Evolutionary conservation across 1,140 invertebrate genomes (phyloP).

Genomic region (Drosophila hydei): DNA sequence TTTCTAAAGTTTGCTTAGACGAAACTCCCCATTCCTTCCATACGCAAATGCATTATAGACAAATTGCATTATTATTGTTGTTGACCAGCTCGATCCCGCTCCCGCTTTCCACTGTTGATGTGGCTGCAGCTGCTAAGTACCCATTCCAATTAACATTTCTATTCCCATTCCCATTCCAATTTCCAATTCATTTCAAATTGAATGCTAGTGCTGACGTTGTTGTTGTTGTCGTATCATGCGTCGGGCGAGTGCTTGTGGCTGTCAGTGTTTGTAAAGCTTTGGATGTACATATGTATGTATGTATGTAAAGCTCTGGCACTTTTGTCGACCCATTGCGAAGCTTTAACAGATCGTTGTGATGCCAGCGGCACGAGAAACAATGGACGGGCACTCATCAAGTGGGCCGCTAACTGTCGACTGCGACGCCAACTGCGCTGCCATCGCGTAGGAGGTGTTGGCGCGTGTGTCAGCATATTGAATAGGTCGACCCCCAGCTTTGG

Average conservation of each 20-base stretch:
- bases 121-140: slow-evolving; percentile 10
- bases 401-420: slow-evolving; percentile 39
- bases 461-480: slow-evolving; percentile 81
- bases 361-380: slow-evolving; percentile 54
- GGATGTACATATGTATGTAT: too few relatives aligned
- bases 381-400: slow-evolving; percentile 71
- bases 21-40: slow-evolving; percentile 8
- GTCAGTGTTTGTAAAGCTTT: slow-evolving; percentile 7
- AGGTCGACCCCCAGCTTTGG: slow-evolving; percentile 74
- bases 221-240: slow-evolving; percentile 56
- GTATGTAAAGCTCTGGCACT: slow-evolving; percentile 51
- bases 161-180: slow-evolving; percentile 12
- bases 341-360: slow-evolving; percentile 67
- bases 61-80: slow-evolving; percentile 30
- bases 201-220: slow-evolving; percentile 1
- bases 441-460: slow-evolving; percentile 77
- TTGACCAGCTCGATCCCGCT: slow-evolving; percentile 2
- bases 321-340: slow-evolving; percentile 57
- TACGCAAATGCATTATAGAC: slow-evolving; percentile 4
- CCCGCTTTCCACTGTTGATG: background rate
- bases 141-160: slow-evolving; percentile 21
- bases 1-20: background rate
- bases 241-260: slow-evolving; percentile 59
- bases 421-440: slow-evolving; percentile 35
- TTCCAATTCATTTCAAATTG: slow-evolving; percentile 27